Conservation (phyloP, 2,888 invertebrate genomes). For the Melipona beecheii region DNA sequence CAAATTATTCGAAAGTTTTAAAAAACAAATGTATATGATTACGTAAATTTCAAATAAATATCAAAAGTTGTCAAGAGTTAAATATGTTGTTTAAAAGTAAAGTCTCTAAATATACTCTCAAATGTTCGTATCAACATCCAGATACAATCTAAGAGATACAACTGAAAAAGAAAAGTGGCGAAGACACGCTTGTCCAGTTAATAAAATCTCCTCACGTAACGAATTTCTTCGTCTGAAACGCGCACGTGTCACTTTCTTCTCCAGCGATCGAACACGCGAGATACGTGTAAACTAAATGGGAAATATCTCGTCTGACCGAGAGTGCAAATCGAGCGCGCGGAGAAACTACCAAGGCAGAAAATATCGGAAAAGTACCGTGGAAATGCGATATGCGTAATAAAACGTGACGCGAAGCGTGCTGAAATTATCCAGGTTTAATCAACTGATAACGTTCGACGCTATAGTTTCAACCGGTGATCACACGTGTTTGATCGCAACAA, state of each 20-base stretch:
- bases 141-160: not conserved
- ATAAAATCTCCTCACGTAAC: not conserved
- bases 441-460: slow-evolving; percentile 4
- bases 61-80: too few relatives aligned
- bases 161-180: not conserved
- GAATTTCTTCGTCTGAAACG: not conserved
- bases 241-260: not conserved
- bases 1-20: too few relatives aligned
- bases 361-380: not conserved
- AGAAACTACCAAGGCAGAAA: not conserved
- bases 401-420: not conserved
- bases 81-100: too few relatives aligned
- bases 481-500: slow-evolving; percentile 5
- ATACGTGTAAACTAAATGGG: not conserved
- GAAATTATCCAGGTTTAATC: slow-evolving; percentile 21
- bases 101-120: not conserved
- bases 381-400: not conserved
- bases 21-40: too few relatives aligned
- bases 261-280: not conserved
- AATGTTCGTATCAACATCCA: not conserved
- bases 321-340: not conserved
- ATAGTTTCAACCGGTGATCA: slow-evolving; percentile 15
- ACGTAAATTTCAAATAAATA: too few relatives aligned
- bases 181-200: not conserved
- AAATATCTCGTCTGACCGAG: not conserved